A percentile compares a stretch with the other conserved stretches of the same genome.
phyloP scores from a whole-genome alignment of 2,888 invertebrate species.

The Sarcophaga carnaria region DNA sequence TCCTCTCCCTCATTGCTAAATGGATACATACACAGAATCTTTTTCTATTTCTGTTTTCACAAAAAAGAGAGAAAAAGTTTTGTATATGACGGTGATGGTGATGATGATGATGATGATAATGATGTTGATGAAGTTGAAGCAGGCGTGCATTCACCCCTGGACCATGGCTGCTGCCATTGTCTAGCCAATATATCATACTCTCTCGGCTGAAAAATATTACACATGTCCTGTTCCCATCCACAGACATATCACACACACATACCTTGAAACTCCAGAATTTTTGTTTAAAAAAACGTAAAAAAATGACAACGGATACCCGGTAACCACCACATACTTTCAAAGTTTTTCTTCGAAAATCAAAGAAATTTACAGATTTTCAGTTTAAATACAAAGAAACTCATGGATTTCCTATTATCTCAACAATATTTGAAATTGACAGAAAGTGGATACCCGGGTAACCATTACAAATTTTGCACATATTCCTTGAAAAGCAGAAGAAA shows the following conservation, averaged over 20 bases:
- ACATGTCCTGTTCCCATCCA: slow-evolving; percentile 62
- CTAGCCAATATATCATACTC: slow-evolving; percentile 64
- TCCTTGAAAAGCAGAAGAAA: too few species aligned
- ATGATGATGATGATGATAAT: slow-evolving; percentile 23
- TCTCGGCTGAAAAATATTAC: slow-evolving; percentile 26
- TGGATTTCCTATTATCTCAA: too few species aligned
- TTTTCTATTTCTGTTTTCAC: slow-evolving; percentile 7
- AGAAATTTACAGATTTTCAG: too few species aligned
- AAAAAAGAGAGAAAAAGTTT: slow-evolving; percentile 9
- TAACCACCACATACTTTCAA: too few species aligned
- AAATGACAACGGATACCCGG: too few species aligned
- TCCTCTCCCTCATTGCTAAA: slow-evolving; percentile 8
- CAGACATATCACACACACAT: background rate
- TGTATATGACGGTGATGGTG: slow-evolving; percentile 32
- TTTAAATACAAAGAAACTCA: too few species aligned
- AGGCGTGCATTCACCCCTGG: slow-evolving; percentile 71
- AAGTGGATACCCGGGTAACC: too few species aligned
- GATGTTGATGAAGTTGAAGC: slow-evolving; percentile 49
- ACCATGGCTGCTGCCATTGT: slow-evolving; percentile 63
- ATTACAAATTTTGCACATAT: too few species aligned
- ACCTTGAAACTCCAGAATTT: too few species aligned
- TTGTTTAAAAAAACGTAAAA: too few species aligned
- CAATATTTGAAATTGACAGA: too few species aligned
- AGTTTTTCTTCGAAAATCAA: too few species aligned
- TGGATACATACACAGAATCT: background rate